Evolutionary conservation across 1,140 invertebrate genomes (phyloP), one percentile per base, ranked within the genome.

Genomic region (Lerema accius): DNA sequence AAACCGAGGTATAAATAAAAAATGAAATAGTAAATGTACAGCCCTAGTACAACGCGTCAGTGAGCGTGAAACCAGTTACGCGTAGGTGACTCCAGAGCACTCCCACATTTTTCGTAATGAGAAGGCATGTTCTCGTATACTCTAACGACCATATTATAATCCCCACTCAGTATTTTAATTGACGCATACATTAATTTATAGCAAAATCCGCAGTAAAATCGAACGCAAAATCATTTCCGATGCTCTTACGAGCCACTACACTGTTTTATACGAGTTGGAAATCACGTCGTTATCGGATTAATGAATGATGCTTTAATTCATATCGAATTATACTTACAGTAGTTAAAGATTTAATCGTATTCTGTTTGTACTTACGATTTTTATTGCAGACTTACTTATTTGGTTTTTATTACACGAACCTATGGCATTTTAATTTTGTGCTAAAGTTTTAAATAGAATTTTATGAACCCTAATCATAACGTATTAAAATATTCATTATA

Each of bases 71-170:
- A 56, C 51, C 51, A 43, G 51, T 56, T 56, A 56, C 51, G 51
- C 51, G 51, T 56, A 56, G 51, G 51, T 56, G 51, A 56, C 32
- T 56, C 40, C 53, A 56, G 40, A 56, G 28, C 40, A 16, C 42
- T 56, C 42, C 40, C 53, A 43, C 51, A 26, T 56, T 50, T 55
- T 56, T 56, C 53, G 53, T 56, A 56, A 56, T 56, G 53, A 56
- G 53, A 56, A 56, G 53, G 53, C 40, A 40, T 43, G 42, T 43
- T 56, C 16, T 28, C 13, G 53, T 43, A 56, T 55, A 42, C 51
- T 23, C 42, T 55, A 55, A 43, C 39, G 23, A 13, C 32, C 26
- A 32, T 32, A 32, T 32, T 32, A 32, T 32, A 32, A 32, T 3
- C 1, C 6, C n/a, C 37, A 23, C 39, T 37, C 32, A 9, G 17